Evolutionary conservation across 1,140 invertebrate genomes (phyloP), one percentile per base, ranked within the genome.

Genomic region (Drosophila tsacasi): DNA sequence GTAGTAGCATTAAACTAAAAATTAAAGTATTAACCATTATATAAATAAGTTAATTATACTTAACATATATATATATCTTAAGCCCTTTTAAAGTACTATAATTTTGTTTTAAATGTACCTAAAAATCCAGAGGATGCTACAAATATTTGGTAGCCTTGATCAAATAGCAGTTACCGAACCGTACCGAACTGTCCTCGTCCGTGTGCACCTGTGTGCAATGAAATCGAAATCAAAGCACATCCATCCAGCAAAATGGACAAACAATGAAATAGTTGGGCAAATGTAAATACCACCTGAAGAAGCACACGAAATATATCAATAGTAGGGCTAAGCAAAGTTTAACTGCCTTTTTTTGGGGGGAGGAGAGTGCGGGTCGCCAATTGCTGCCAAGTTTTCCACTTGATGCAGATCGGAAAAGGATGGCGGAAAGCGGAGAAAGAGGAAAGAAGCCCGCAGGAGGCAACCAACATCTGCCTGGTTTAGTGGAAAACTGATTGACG

Each of bases 401-500:
- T 35, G 12, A 54, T 44, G 52, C 19, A 27, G 50, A 49, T 71
- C 35, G 19, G 40, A 4, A 25, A 47, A n/a, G 25, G 35, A 66
- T 35, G 50, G 4, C 8, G 12, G 12, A n/a, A 30, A 21, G 13
- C n/a, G n/a, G 49, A 47, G 37, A 17, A 13, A 32, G 32, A 10
- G 13, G 23, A 37, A 60, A 6, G 17, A 21, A 60, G 59, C 77
- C 77, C 66, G 79, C 82, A 84, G 61, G 32, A 68, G 47, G 46
- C 30, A 35, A 44, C 54, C 55, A 44, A 37, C 59, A 47, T 67
- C 59, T 67, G 64, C 73, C 46, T 60, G 66, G 42, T 78, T 79
- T 65, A 50, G 64, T 81, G 72, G 44, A 79, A 83, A 72, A 75
- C 76, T 84, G 82, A 86, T 84, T 84, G 82, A 86, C 82, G 67